Base-by-base conservation (phyloP, 1,140 invertebrate species). In the Papilio glaucus region DNA sequence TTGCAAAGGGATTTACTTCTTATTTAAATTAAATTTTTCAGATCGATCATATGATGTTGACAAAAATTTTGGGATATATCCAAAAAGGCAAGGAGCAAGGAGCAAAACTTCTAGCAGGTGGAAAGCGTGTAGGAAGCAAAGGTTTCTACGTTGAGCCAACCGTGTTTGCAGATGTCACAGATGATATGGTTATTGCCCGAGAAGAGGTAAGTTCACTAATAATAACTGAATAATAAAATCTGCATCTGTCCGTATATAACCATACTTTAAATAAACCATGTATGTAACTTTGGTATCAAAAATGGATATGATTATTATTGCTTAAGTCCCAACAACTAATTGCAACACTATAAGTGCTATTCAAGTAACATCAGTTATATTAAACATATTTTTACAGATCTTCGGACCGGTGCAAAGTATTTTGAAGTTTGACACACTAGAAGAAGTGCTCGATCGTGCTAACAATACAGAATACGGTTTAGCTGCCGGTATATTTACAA, bases 321-420 rank as follows among this genome's bases (percentile, higher is more conserved):
- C 12, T 13, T 4, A 10, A 8, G 39, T 41, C 12, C 10, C 4
- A 13, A 12, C 10, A 0, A 4, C 5, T 39, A 10, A 39, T 10
- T 39, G 38, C 12, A 8, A 39, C n/a, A n/a, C n/a, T n/a, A n/a
- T n/a, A n/a, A n/a, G n/a, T 39, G 8, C 12, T 49, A 9, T 21
- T 4, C 24, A 12, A 57, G 4, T 26, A 24, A 42, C 39, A n/a
- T 13, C 10, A 57, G 0, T 57, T 24, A 57, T 24, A 57, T 57
- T 4, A 18, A 18, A 15, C 5, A 13, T 13, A 57, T 4, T 3
- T 13, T 75, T 71, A 29, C 61, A 89, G 87, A 89, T 99, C 80
- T 99, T 99, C 90, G 98, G 98, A 0, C 98, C 98, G 0, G 98
- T 99, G 0, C 97, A 98, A 93, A 95, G 95, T 57, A 98, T 99